Evolutionary conservation across 2,113 vertebrate species (phyloP).

Genomic region (Columba janthina): DNA sequence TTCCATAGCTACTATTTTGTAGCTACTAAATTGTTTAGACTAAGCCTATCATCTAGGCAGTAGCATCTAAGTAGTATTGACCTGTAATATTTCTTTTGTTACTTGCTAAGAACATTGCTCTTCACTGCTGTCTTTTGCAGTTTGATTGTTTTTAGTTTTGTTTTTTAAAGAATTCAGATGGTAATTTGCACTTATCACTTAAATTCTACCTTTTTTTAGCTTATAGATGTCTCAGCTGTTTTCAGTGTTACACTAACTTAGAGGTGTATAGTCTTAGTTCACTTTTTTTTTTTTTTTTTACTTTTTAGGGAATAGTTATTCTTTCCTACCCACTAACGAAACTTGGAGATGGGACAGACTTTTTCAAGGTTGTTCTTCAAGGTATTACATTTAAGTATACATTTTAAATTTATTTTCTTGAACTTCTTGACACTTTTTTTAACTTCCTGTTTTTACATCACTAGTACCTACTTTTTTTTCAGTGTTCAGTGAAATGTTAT

Average conservation of each 20-base stretch:
- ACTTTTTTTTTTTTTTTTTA: not conserved
- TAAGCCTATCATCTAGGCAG: not conserved
- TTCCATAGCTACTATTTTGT: not conserved
- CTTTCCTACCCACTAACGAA: conserved; percentile 58
- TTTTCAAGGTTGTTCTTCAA: conserved; percentile 72
- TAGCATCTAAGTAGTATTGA: not conserved
- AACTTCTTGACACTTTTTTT: not conserved
- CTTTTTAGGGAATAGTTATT: conserved; percentile 67
- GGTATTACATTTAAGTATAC: conserved; percentile 47
- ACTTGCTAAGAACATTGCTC: not conserved
- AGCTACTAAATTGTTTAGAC: not conserved
- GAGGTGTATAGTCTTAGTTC: not conserved
- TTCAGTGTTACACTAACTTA: not conserved
- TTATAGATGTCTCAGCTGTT: not conserved
- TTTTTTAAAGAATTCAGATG: not conserved
- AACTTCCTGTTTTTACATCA: not conserved
- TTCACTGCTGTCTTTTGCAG: not conserved
- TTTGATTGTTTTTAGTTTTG: not conserved
- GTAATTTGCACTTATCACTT: not conserved
- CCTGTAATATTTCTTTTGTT: not conserved
- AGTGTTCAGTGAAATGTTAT: not conserved
- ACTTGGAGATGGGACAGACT: conserved; percentile 51
- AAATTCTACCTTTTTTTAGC: not conserved
- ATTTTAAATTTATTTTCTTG: not conserved
- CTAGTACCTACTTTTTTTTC: not conserved